Evolutionary conservation across 2,113 vertebrate species (phyloP), one percentile per base, ranked within the genome.

Genomic region (Silurus glanis): DNA sequence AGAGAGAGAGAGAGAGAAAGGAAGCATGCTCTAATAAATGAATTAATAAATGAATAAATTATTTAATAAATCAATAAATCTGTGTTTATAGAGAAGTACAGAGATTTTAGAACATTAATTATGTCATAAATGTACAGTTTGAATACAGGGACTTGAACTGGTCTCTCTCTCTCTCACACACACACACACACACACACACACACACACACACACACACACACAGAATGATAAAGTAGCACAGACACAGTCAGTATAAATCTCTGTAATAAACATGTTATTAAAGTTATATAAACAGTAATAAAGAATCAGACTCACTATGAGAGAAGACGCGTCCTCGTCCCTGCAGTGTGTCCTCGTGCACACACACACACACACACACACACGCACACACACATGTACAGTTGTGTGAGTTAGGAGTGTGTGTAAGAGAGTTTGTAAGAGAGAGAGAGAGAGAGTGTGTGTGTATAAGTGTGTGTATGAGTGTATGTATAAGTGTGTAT

Each of bases 401-500:
- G 47, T 47, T 45, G n/a, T 28, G 49, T 55, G 9, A 64, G 13
- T 7, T 51, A 21, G 21, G 28, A 83, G 67, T 80, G 47, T 10
- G 71, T 79, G 83, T 86, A 37, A 37, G 37, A 37, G 66, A 28
- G 66, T 67, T n/a, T 67, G 80, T 87, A 5, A 74, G 25, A 67
- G 25, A 61, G 12, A 67, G 10, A 28, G 64, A 37, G 37, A 37
- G 37, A 56, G 61, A 56, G 74, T 82, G 64, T 83, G 83, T 82
- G 83, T 69, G 82, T 86, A 17, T 5, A 28, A 25, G n/a, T 12
- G 62, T 12, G n/a, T 85, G 86, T 81, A n/a, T 3, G 49, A 84
- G 85, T 28, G 47, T 10, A 55, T 62, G 74, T 82, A 3, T 37
- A 37, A 37, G 61, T 83, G 82, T 81, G 83, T 66, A 79, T 88